Percentiles rank a stretch among this genome's conserved stretches.
Evolutionary conservation across 1,140 invertebrate species (phyloP).

Genomic region (Pseudomyrmex cubaensis): DNA sequence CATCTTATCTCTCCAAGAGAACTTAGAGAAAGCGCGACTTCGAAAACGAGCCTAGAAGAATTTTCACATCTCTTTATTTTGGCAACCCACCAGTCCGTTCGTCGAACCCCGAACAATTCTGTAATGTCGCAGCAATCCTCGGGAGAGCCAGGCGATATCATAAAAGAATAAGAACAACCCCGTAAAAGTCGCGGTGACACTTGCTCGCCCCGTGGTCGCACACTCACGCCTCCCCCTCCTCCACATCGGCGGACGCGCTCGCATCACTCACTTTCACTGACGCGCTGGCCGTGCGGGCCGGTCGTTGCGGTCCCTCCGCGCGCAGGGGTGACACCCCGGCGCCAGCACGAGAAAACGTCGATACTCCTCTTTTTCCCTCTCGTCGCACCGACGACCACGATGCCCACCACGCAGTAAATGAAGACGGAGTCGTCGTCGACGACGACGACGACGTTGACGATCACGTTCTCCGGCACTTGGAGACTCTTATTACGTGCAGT

Average conservation of each 20-base stretch:
- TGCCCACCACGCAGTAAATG: not conserved
- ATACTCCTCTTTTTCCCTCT: constrained; percentile 67
- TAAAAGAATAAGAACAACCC: constrained; percentile 22
- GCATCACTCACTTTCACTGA: constrained; percentile 79
- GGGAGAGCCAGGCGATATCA: constrained; percentile 40
- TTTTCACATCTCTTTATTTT: not conserved
- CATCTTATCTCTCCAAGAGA: not conserved
- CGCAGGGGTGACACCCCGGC: constrained; percentile 57
- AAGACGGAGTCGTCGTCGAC: not conserved
- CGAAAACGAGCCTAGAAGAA: constrained; percentile 36
- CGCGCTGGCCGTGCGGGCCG: constrained; percentile 40
- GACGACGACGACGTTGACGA: not conserved
- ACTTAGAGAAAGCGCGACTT: not conserved
- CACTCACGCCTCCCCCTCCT: constrained; percentile 44
- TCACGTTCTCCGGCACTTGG: constrained; percentile 31
- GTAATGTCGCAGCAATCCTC: constrained; percentile 22
- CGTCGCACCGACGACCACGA: constrained; percentile 44
- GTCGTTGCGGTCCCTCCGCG: constrained; percentile 54
- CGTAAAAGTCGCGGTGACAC: constrained; percentile 40
- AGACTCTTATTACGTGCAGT: constrained; percentile 36
- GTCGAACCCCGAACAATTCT: constrained; percentile 15
- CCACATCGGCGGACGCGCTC: constrained; percentile 46
- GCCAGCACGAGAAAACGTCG: constrained; percentile 68
- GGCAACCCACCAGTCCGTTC: constrained; percentile 39
- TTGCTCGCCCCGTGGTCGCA: constrained; percentile 41